Percentiles rank a stretch among this genome's conserved stretches.
These are phyloP conservation scores for Heliconius erato DNA, from an alignment of 2,888 invertebrate species.

Conservation along the genomic window DNA sequence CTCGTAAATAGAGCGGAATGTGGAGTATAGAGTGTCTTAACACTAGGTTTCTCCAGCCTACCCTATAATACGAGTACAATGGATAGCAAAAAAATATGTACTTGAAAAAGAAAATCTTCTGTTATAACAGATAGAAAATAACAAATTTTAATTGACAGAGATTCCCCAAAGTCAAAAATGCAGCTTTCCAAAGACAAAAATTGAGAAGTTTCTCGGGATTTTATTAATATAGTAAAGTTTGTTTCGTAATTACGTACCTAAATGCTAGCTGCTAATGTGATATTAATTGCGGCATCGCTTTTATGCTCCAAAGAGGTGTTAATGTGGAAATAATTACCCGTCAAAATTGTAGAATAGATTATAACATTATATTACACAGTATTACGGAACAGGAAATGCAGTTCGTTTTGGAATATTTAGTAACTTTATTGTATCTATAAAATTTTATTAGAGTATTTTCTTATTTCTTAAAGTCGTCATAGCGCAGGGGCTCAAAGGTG, in stretches of 20 bases:
- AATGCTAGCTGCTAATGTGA: conserved; percentile 43
- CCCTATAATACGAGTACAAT: too few relatives aligned
- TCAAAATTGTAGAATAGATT: conserved; percentile 43
- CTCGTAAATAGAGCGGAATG: too few relatives aligned
- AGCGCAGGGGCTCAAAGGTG: too few relatives aligned
- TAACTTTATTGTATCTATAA: background rate
- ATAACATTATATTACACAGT: conserved; percentile 33
- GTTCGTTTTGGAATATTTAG: background rate
- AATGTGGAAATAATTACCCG: conserved; percentile 48
- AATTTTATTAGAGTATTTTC: background rate
- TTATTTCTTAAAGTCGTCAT: too few relatives aligned
- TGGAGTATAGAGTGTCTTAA: too few relatives aligned
- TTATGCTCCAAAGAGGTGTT: conserved; percentile 47
- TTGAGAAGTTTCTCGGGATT: conserved; percentile 22
- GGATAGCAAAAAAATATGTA: too few relatives aligned
- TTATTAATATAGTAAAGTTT: conserved; percentile 22
- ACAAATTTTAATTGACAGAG: background rate
- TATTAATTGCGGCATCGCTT: conserved; percentile 47
- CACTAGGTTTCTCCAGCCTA: too few relatives aligned
- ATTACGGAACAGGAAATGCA: conserved; percentile 1
- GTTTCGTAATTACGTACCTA: conserved; percentile 38
- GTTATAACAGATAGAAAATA: background rate
- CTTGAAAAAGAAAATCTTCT: too few relatives aligned
- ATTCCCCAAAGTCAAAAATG: background rate
- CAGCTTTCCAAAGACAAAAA: background rate